Percentiles rank a stretch among this genome's conserved stretches.
Evolutionary conservation across 2,888 invertebrate species (phyloP).

Genomic region (Lepidonotus clava): DNA sequence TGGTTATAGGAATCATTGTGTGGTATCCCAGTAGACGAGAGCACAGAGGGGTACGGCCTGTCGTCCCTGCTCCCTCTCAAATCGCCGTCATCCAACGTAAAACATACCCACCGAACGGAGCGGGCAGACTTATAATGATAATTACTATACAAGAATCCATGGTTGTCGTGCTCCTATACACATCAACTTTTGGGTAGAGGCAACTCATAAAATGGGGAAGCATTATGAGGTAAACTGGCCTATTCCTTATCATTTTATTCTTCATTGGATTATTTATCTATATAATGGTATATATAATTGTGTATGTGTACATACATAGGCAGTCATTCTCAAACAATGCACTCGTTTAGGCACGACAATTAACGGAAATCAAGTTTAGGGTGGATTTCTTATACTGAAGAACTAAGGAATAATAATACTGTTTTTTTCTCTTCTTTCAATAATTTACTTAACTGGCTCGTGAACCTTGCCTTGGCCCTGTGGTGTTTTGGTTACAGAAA

Average conservation of each 20-base stretch:
- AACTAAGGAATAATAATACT: conserved; percentile 38
- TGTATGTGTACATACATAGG: neutral
- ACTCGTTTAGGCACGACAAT: neutral
- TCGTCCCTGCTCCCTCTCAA: neutral
- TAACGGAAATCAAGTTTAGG: neutral
- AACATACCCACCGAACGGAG: neutral
- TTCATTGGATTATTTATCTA: conserved; percentile 2
- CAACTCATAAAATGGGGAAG: conserved; percentile 39
- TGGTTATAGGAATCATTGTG: conserved; percentile 34
- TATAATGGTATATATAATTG: neutral
- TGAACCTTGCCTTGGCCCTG: neutral
- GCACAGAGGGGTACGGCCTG: neutral
- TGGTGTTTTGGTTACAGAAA: neutral
- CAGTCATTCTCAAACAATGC: neutral
- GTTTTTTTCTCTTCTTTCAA: neutral
- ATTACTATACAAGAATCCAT: too few species aligned
- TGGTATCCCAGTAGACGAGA: neutral
- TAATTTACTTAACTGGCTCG: neutral
- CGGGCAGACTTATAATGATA: too few species aligned
- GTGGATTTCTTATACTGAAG: conserved; percentile 1
- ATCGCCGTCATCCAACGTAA: neutral
- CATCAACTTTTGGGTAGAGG: neutral
- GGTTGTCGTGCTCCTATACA: too few species aligned
- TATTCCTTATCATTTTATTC: neutral
- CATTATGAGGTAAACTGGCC: conserved; percentile 28